phyloP scores from a whole-genome alignment of 2,113 vertebrate species.

The Caracal caracal region DNA sequence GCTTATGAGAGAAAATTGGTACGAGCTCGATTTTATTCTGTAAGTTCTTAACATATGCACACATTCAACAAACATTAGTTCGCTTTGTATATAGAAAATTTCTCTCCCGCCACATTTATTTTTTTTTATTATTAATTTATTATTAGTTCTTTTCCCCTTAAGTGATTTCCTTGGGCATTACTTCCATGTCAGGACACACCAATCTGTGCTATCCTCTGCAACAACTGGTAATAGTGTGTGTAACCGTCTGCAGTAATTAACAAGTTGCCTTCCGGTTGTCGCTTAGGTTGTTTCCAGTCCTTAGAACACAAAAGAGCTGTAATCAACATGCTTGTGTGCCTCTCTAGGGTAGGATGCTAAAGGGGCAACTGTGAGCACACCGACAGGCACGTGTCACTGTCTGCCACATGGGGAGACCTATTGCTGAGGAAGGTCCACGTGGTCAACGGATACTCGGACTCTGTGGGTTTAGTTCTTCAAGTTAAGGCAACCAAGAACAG shows the following conservation, averaged over 20 bases:
- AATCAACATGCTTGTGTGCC: neutral
- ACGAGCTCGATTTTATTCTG: conserved; percentile 26
- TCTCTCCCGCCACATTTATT: neutral
- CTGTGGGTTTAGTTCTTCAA: conserved; percentile 13
- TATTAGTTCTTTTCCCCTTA: neutral
- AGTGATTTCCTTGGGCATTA: conserved; percentile 35
- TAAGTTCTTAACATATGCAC: neutral
- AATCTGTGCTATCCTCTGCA: neutral
- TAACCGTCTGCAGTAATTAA: neutral
- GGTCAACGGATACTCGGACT: neutral
- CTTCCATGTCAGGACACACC: conserved; percentile 11
- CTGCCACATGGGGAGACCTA: neutral
- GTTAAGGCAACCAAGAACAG: neutral
- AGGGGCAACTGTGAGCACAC: neutral
- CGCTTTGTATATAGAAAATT: neutral
- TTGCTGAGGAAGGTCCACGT: neutral
- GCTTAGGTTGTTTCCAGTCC: neutral
- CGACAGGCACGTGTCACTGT: neutral
- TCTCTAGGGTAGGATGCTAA: neutral
- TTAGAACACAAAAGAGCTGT: neutral
- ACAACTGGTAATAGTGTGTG: neutral
- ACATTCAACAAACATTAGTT: conserved; percentile 10
- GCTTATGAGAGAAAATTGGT: conserved; percentile 35
- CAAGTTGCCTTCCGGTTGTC: neutral
- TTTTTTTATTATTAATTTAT: neutral